phyloP scores from a whole-genome alignment of 1,140 invertebrate species.

The Diabrotica undecimpunctata region DNA sequence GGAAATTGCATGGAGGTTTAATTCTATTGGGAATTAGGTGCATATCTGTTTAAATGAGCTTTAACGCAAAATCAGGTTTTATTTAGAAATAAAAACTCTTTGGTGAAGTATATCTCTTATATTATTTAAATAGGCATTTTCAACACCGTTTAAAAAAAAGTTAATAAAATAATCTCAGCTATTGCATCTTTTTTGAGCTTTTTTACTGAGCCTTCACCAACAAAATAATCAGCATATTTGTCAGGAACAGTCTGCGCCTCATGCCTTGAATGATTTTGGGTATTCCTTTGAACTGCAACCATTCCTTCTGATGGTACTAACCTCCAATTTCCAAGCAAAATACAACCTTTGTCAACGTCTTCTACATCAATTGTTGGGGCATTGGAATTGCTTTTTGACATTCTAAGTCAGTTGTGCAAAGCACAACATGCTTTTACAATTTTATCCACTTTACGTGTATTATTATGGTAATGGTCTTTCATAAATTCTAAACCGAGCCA shows the following conservation, averaged over 20 bases:
- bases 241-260: constrained; percentile 16
- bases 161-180: no score
- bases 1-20: no score
- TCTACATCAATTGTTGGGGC: constrained; percentile 13
- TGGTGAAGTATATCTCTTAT: background rate
- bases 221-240: constrained; percentile 21
- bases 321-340: constrained; percentile 17
- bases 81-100: background rate
- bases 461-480: constrained; percentile 19
- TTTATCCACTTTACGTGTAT: constrained; percentile 18
- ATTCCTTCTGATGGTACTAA: constrained; percentile 14
- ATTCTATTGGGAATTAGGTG: no score
- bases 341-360: constrained; percentile 8
- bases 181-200: constrained; percentile 11
- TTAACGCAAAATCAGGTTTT: background rate
- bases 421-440: constrained; percentile 18
- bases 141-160: background rate
- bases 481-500: constrained; percentile 19
- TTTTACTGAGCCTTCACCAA: constrained; percentile 13
- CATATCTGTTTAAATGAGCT: no score
- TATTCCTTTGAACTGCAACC: constrained; percentile 6
- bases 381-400: constrained; percentile 12
- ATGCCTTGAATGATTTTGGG: constrained; percentile 20
- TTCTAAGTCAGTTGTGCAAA: constrained; percentile 19
- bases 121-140: background rate